A percentile compares a stretch with the other conserved stretches of the same genome.
Evolutionary conservation across 2,888 invertebrate genomes (phyloP).

Genomic region (Anticlea derivata): DNA sequence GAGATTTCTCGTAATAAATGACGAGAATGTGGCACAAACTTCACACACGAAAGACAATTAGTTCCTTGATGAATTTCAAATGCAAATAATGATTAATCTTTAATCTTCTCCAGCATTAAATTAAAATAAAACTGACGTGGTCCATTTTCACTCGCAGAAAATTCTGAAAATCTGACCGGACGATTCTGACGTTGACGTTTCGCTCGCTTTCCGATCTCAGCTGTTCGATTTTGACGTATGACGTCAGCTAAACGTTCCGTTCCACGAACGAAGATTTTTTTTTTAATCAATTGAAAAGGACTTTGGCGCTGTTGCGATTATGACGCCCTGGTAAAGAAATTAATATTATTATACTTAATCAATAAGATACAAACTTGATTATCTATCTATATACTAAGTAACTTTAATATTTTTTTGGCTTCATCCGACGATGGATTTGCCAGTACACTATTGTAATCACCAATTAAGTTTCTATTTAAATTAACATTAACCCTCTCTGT

Average conservation of each 20-base stretch:
- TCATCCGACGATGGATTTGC: too few relatives aligned
- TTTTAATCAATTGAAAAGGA: too few relatives aligned
- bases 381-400: too few relatives aligned
- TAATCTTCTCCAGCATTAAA: slow-evolving; percentile 24
- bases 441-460: too few relatives aligned
- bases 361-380: too few relatives aligned
- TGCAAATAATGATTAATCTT: slow-evolving; percentile 25
- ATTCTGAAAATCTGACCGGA: slow-evolving; percentile 38
- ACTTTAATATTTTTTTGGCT: too few relatives aligned
- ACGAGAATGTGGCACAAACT: not conserved
- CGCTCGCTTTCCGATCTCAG: slow-evolving; percentile 33
- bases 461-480: too few relatives aligned
- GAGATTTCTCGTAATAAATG: slow-evolving; percentile 33
- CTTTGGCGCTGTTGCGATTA: too few relatives aligned
- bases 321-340: too few relatives aligned
- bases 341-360: too few relatives aligned
- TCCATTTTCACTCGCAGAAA: slow-evolving; percentile 50
- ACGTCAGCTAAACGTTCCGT: slow-evolving; percentile 50
- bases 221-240: slow-evolving; percentile 42
- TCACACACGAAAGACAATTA: not conserved
- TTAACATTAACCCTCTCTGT: too few relatives aligned
- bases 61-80: slow-evolving; percentile 18
- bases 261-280: slow-evolving; percentile 32
- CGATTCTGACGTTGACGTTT: slow-evolving; percentile 38
- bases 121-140: slow-evolving; percentile 69